Percentiles rank a stretch among this genome's conserved stretches.
These are phyloP conservation scores for Eupeodes corollae DNA, from an alignment of 1,140 invertebrate species.

Conservation along the genomic window DNA sequence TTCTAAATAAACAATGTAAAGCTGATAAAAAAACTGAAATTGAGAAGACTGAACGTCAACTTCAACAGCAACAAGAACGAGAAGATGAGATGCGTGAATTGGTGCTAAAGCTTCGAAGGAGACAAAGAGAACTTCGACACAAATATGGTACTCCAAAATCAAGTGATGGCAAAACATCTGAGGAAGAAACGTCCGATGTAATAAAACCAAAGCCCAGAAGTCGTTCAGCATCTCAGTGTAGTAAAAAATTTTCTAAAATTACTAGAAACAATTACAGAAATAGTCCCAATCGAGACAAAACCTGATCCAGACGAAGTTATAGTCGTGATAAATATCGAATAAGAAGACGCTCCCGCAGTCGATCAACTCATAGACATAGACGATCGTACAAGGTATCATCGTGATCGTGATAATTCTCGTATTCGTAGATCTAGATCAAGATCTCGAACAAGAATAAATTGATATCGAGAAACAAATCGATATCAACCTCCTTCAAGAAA, in stretches of 20 bases:
- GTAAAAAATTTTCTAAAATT: conserved; percentile 11
- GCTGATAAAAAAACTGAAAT: conserved; percentile 88
- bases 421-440: conserved; percentile 10
- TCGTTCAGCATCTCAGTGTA: conserved; percentile 2
- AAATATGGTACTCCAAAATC: conserved; percentile 29
- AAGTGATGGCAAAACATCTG: conserved; percentile 25
- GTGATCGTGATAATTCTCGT: neutral
- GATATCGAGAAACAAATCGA: neutral
- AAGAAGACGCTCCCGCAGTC: conserved; percentile 12
- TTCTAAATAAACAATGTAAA: conserved; percentile 83
- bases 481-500: neutral
- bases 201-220: conserved; percentile 4
- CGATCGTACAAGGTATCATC: conserved; percentile 1
- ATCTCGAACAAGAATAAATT: conserved; percentile 2
- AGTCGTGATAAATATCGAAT: neutral
- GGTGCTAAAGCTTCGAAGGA: conserved; percentile 70
- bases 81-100: conserved; percentile 83
- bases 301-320: neutral
- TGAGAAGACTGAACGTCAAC: conserved; percentile 69
- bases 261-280: conserved; percentile 8
- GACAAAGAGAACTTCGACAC: conserved; percentile 33
- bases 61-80: conserved; percentile 73
- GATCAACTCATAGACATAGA: conserved; percentile 12
- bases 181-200: conserved; percentile 5
- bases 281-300: neutral